Base-by-base conservation (phyloP, 2,797 vertebrate species). In the Lates japonicus region DNA sequence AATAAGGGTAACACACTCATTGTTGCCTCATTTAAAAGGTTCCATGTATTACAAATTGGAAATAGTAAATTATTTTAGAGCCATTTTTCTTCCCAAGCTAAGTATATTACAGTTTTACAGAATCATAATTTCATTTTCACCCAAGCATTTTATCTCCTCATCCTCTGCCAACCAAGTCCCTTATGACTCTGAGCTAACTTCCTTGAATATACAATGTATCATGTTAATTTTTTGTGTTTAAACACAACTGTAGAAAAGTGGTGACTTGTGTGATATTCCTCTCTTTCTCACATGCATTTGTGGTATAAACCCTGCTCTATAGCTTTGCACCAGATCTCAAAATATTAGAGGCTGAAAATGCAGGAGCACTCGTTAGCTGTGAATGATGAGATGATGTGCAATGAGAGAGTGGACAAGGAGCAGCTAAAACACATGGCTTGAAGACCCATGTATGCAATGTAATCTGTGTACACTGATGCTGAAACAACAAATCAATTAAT, bases 1-100 rank as follows among this genome's bases (percentile, higher is more conserved):
- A 84, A 85, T 82, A 80, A 80, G 64, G 1, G 17, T 44, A 78
- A 75, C 57, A 78, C 10, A 67, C 51, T 70, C 33, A 54, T 62
- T 61, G 51, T 76, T n/a, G 48, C 48, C 51, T 70, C 54, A 61
- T 42, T 82, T 69, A 44, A 67, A 77, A 78, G 57, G 13, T 41
- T 85, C 70, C 25, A 58, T 67, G 54, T 54, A 48, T 65, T n/a
- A n/a, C n/a, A 80, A 74, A 86, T 66, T 82, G 69, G 17, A 51
- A 70, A 17, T 41, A 62, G 52, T 8, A 39, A 41, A 75, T 82
- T 49, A 71, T 83, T 76, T 75, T 75, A 55, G 55, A 80, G 59
- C 70, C 8, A 88, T 88, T 85, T 80, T 81, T 82, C 79, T 78
- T 83, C 51, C 48, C 69, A 80, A 88, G 84, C 74, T 76, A 59